Evolutionary conservation across 2,797 vertebrate species (phyloP).

Genomic region (Eospalax fontanierii): DNA sequence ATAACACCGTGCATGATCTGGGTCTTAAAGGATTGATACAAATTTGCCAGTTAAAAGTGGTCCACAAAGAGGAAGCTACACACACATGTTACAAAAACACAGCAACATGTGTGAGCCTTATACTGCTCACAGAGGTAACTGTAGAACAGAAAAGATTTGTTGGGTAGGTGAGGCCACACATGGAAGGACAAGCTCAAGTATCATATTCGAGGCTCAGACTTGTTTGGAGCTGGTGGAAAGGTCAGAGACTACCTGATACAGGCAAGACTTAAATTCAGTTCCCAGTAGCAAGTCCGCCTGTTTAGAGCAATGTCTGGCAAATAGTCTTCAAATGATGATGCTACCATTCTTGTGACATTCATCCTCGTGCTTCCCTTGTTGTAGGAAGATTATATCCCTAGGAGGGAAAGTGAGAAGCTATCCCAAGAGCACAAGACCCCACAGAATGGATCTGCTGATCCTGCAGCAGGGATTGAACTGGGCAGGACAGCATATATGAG

Average conservation of each 20-base stretch:
- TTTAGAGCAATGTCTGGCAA: background rate
- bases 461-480: too few species aligned
- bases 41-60: background rate
- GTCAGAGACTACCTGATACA: background rate
- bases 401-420: background rate
- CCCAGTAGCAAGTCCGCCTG: accelerated
- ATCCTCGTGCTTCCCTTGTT: background rate
- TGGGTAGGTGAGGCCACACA: background rate
- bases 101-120: background rate
- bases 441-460: accelerated
- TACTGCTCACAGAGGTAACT: accelerated
- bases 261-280: background rate
- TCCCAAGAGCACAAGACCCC: background rate
- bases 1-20: background rate
- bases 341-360: accelerated
- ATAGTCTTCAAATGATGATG: accelerated
- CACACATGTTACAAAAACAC: background rate
- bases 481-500: background rate
- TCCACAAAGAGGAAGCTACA: background rate
- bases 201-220: background rate
- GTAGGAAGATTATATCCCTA: too few species aligned
- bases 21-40: background rate
- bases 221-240: background rate
- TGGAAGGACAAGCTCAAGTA: background rate
- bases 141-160: too few species aligned